These are phyloP conservation scores for Apotomis betuletana DNA, from an alignment of 2,888 invertebrate species.

Conservation along the genomic window DNA sequence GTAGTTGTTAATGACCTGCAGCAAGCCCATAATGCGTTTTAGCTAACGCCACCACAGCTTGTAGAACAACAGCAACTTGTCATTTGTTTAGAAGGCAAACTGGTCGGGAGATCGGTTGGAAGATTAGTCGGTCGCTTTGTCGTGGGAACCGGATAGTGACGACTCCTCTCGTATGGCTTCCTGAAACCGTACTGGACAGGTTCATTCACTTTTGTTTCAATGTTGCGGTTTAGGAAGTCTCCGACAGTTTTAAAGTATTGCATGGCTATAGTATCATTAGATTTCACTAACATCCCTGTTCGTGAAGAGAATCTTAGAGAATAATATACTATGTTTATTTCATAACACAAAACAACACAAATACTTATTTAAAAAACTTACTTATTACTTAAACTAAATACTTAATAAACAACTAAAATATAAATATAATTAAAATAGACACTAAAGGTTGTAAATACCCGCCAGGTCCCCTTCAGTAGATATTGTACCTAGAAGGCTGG, in stretches of 20 bases:
- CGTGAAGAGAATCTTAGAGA: too few species aligned
- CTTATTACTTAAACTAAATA: too few species aligned
- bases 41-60: slow-evolving; percentile 26
- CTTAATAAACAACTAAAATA: too few species aligned
- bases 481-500: too few species aligned
- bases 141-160: slow-evolving; percentile 52
- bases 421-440: too few species aligned
- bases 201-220: slow-evolving; percentile 59
- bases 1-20: slow-evolving; percentile 13
- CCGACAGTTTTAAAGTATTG: not conserved
- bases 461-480: too few species aligned
- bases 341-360: too few species aligned
- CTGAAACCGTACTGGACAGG: slow-evolving; percentile 71
- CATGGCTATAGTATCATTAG: too few species aligned
- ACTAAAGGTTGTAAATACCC: too few species aligned
- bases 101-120: slow-evolving; percentile 43
- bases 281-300: too few species aligned
- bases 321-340: too few species aligned
- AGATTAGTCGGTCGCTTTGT: slow-evolving; percentile 44
- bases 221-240: slow-evolving; percentile 32
- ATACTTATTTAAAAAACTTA: too few species aligned
- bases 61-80: slow-evolving; percentile 36
- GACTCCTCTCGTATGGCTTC: slow-evolving; percentile 68
- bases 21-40: slow-evolving; percentile 30
- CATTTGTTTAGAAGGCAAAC: slow-evolving; percentile 37